These are phyloP conservation scores for Echeneis naucrates DNA, from an alignment of 2,797 vertebrate genomes.

Conservation along the genomic window DNA sequence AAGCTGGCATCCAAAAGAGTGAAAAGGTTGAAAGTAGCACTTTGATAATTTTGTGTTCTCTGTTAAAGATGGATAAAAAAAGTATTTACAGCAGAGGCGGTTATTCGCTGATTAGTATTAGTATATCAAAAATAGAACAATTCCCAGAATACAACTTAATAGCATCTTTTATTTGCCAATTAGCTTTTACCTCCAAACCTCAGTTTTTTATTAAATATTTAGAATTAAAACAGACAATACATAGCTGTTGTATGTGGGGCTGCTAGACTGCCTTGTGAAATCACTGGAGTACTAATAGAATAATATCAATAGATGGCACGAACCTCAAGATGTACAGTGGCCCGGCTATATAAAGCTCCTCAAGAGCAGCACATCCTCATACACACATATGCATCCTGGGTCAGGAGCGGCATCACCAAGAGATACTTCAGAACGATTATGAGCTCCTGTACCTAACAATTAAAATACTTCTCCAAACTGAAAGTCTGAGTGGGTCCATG, in stretches of 20 bases:
- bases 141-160: neutral
- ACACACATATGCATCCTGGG: neutral
- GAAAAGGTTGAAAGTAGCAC: no score
- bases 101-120: neutral
- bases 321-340: neutral
- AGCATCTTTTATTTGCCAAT: neutral
- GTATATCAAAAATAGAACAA: neutral
- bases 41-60: neutral
- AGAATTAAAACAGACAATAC: neutral
- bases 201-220: neutral
- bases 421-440: neutral
- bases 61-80: neutral
- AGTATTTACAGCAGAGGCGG: no score
- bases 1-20: neutral
- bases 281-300: neutral
- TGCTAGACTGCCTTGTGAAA: neutral
- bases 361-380: neutral
- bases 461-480: no score
- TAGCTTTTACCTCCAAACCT: neutral
- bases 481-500: neutral
- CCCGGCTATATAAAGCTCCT: neutral
- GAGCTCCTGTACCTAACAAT: neutral
- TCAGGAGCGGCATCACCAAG: neutral
- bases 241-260: neutral
- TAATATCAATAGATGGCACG: neutral